Conservation (phyloP, 2,888 invertebrate genomes). For the Dysmachus trigonus region DNA sequence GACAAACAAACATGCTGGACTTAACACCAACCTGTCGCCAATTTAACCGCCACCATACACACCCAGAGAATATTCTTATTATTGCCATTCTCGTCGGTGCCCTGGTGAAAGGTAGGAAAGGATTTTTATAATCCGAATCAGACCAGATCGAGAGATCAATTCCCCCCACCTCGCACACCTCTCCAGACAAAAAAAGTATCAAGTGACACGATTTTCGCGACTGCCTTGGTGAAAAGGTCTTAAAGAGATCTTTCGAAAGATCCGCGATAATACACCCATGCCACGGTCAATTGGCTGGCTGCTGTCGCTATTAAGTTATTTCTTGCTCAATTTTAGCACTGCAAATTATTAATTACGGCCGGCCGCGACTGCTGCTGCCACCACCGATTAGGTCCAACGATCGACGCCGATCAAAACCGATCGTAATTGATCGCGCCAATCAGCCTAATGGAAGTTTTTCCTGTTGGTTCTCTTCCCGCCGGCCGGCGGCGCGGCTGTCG, state of each 20-base stretch:
- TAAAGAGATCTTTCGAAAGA: neutral
- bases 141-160: neutral
- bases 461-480: neutral
- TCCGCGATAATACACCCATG: neutral
- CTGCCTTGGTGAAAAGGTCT: neutral
- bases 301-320: constrained; percentile 12
- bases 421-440: neutral
- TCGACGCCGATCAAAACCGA: neutral
- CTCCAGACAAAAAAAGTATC: neutral
- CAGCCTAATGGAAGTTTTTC: neutral
- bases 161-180: neutral
- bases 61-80: neutral
- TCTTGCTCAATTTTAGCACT: constrained; percentile 8
- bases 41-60: neutral
- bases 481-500: neutral
- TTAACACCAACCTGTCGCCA: neutral
- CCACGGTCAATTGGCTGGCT: neutral
- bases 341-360: constrained; percentile 1
- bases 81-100: neutral
- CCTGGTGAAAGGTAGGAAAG: neutral
- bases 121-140: neutral
- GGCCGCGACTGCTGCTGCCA: neutral
- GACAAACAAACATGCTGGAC: neutral
- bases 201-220: neutral
- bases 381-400: neutral